Evolutionary conservation across 2,888 invertebrate species (phyloP), one percentile per base, ranked within the genome.

Genomic region (Synergus itoensis): DNA sequence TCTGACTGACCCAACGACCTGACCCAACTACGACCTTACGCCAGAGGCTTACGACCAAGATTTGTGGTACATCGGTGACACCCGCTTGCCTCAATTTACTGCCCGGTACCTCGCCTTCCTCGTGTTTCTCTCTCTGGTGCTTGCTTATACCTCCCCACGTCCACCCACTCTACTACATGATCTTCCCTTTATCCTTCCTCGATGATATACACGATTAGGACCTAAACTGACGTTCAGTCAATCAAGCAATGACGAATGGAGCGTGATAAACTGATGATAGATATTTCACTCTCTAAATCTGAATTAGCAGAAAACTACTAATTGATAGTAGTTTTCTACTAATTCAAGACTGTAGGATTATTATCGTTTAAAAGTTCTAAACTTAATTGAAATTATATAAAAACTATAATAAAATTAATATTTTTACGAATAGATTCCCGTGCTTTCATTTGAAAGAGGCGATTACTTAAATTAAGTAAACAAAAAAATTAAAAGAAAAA

Each of bases 31-130:
- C 28, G 65, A 65, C 64, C 69, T 63, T 83, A 62, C 79, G 80
- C 79, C 82, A 78, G 85, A 85, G 87, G 28, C 62, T 80, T 75
- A 48, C 79, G 80, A 80, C 80, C 77, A 87, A 88, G 87, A 87
- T 87, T 87, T 87, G 87, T 87, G 87, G 87, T 79, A 84, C 88
- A 86, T 87, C 85, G 85, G 85, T 80, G 84, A 85, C 88, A 88
- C 86, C 84, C 85, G 88, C 87, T 84, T 83, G 87, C 80, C 84
- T 85, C 86, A 87, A 88, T 88, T 88, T 88, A 88, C 86, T 82
- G 88, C 84, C 84, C 88, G 85, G 87, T 88, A 86, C 87, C 69
- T 78, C 48, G 16, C 62, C 48, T 57, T 69, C 64, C 18, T 21
- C n/a, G 12, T 65, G 18, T 53, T 43, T 36, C 60, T 36, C 11